Base-by-base conservation (phyloP, 2,113 vertebrate genomes). In the Phyllopteryx taeniolatus region DNA sequence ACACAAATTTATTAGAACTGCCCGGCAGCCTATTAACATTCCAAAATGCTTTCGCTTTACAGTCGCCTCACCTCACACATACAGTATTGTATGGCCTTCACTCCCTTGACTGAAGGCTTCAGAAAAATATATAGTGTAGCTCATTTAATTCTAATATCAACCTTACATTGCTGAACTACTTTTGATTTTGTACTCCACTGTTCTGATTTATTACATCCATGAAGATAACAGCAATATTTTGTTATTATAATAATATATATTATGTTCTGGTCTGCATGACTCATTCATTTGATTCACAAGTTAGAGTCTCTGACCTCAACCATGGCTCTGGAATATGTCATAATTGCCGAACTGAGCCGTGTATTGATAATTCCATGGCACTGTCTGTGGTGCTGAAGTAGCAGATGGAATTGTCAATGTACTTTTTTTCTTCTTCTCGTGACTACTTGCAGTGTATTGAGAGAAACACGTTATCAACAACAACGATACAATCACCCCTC, bases 1-100 rank as follows among this genome's bases (percentile, higher is more conserved):
- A 27, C 27, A 27, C 27, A 27, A 67, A 74, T 51, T 17, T 70
- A 4, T 71, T 63, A 43, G 60, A 61, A 33, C 31, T 71, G 63
- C 60, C 22, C 35, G 78, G 83, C 71, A 53, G 39, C 74, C 49
- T 44, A 72, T 89, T 83, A 84, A 73, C 68, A 83, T 85, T 79
- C 74, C 27, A 46, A 68, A 65, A 68, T 54, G 65, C 7, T n/a
- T 20, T 54, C 12, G 47, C 47, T 15, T 49, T 12, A 39, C 35
- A 5, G 35, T 5, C 35, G 35, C 35, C 5, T 39, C 35, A 39
- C 53, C 54, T n/a, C 49, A 77, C 75, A 85, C 82, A n/a, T n/a
- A n/a, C n/a, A n/a, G 86, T 81, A 85, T 1, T 12, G 44, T 77
- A 64, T 71, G 68, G 31, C 62, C 67, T 85, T 86, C 56, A 85